phyloP scores from a whole-genome alignment of 2,113 vertebrate genomes.

The Caracal caracal region DNA sequence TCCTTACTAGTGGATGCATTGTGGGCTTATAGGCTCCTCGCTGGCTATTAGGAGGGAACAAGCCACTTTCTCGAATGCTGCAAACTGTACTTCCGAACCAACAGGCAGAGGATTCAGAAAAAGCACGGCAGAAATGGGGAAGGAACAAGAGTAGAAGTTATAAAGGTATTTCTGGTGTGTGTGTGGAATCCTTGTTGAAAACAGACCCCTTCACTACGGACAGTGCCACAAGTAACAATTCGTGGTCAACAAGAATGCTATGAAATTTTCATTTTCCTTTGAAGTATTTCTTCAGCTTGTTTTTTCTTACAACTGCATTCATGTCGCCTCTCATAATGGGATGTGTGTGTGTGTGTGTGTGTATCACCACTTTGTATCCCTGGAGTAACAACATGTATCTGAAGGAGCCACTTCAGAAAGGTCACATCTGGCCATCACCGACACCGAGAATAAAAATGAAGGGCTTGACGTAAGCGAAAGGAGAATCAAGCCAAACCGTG shows the following conservation, averaged over 20 bases:
- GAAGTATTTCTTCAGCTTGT: background rate
- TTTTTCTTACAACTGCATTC: rapidly evolving
- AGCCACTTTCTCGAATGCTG: background rate
- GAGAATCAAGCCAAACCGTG: background rate
- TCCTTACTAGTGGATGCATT: rapidly evolving
- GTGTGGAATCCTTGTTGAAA: rapidly evolving
- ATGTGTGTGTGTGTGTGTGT: rapidly evolving
- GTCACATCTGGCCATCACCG: rapidly evolving
- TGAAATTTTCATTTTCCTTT: background rate
- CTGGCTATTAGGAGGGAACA: background rate
- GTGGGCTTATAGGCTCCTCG: rapidly evolving
- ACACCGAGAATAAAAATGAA: background rate
- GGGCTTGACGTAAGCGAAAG: no score
- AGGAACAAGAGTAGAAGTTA: rapidly evolving
- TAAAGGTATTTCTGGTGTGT: rapidly evolving
- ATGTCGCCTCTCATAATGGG: no score
- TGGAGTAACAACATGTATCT: rapidly evolving
- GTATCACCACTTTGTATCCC: rapidly evolving
- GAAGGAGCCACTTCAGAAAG: background rate
- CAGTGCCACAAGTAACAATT: rapidly evolving
- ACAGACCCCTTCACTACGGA: rapidly evolving
- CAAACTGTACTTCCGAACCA: background rate
- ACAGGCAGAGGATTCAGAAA: background rate
- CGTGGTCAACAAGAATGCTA: rapidly evolving
- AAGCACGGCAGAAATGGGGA: background rate